Conservation (phyloP, 2,113 vertebrate species). For the Rattus rattus region DNA sequence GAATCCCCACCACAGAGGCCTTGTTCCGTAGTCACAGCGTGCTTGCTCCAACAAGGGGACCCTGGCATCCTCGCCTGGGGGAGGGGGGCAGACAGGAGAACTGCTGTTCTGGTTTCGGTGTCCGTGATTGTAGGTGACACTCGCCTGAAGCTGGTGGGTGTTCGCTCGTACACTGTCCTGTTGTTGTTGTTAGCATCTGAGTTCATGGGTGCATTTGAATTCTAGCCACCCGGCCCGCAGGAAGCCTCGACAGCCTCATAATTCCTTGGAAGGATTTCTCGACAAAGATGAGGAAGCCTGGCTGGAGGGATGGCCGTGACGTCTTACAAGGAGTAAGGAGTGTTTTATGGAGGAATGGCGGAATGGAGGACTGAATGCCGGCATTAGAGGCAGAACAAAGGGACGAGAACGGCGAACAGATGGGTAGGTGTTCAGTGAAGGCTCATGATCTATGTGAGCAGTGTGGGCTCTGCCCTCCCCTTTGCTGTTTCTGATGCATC, state of each 20-base stretch:
- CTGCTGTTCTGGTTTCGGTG: not conserved
- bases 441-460: slow-evolving; percentile 82
- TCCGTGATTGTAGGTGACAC: not conserved
- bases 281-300: slow-evolving; percentile 53
- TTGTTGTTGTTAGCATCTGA: not conserved
- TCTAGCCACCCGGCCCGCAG: not conserved
- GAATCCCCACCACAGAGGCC: not conserved
- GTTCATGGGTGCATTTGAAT: not conserved
- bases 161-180: not conserved
- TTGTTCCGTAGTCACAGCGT: not conserved
- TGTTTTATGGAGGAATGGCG: slow-evolving; percentile 74
- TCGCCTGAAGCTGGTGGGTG: not conserved
- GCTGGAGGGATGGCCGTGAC: slow-evolving; percentile 65
- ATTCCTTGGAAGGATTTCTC: slow-evolving; percentile 79
- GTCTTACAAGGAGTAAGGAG: slow-evolving; percentile 75
- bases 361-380: not conserved
- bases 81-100: not conserved
- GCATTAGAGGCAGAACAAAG: slow-evolving; percentile 85
- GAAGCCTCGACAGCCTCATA: not conserved
- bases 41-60: not conserved
- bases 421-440: slow-evolving; percentile 84
- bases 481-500: slow-evolving; percentile 84
- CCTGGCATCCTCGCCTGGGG: too few relatives aligned
- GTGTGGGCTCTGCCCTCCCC: slow-evolving; percentile 82
- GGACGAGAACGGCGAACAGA: slow-evolving; percentile 84